These are phyloP conservation scores for Mus caroli DNA, from an alignment of 2,797 vertebrate species.

Conservation along the genomic window DNA sequence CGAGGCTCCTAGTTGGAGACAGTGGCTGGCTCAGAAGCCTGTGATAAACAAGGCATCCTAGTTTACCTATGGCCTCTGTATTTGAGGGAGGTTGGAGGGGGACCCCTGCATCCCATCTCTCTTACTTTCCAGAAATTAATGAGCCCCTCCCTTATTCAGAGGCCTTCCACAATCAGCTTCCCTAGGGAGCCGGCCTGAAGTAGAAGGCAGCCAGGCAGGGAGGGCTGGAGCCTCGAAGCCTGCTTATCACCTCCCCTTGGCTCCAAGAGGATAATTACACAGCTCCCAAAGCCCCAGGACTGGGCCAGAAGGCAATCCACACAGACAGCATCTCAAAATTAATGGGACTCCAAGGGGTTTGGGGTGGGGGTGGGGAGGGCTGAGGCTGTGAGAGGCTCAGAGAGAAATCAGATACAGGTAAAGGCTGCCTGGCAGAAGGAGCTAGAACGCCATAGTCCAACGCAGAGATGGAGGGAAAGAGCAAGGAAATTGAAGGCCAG, in stretches of 20 bases:
- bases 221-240: slow-evolving; percentile 28
- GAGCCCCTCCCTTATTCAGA: neutral
- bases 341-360: slow-evolving; percentile 81
- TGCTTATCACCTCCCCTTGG: slow-evolving; percentile 44
- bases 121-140: slow-evolving; percentile 55
- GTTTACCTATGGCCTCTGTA: neutral
- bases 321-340: slow-evolving; percentile 85
- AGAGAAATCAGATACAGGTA: slow-evolving; percentile 16
- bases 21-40: neutral
- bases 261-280: slow-evolving; percentile 69
- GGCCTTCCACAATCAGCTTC: neutral
- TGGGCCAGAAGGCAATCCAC: slow-evolving; percentile 77
- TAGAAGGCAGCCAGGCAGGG: neutral
- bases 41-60: neutral
- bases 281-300: slow-evolving; percentile 77
- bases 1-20: neutral
- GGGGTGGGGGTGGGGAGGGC: neutral
- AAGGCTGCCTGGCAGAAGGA: slow-evolving; percentile 3
- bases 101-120: neutral
- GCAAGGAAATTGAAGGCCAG: slow-evolving; percentile 10
- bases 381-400: neutral
- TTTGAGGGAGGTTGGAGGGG: neutral
- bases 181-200: neutral
- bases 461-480: slow-evolving; percentile 6
- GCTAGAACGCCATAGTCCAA: neutral